Percentiles rank a stretch among this genome's conserved stretches.
These are phyloP conservation scores for Belonocnema kinseyi DNA, from an alignment of 1,140 invertebrate species.

Conservation along the genomic window DNA sequence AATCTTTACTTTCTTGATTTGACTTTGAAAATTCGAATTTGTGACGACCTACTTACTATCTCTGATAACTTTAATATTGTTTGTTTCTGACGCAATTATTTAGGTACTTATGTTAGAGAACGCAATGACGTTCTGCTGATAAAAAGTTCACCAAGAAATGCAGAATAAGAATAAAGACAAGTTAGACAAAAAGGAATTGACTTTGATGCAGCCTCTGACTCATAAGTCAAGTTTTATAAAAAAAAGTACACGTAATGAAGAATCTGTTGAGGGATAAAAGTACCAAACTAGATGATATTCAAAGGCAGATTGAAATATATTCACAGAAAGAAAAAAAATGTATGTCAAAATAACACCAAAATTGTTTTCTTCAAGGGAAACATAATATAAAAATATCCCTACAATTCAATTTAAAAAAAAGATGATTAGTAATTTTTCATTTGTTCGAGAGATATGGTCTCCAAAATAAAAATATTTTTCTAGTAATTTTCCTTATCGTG, in stretches of 20 bases:
- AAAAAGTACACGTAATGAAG: not conserved
- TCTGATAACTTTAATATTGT: not conserved
- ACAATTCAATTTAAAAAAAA: too few species aligned
- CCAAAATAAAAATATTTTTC: not conserved
- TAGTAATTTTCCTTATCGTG: not conserved
- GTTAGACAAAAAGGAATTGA: slow-evolving; percentile 9
- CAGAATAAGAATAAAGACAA: not conserved
- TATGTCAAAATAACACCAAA: too few species aligned
- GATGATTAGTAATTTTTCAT: too few species aligned
- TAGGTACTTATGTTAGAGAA: too few species aligned
- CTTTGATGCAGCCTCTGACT: not conserved
- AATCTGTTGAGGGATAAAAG: not conserved
- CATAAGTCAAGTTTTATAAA: not conserved
- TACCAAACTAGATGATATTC: not conserved
- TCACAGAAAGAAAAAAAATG: too few species aligned
- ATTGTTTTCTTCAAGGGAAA: too few species aligned
- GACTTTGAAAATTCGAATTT: not conserved
- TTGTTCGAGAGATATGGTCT: too few species aligned
- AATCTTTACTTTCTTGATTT: not conserved
- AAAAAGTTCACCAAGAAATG: too few species aligned
- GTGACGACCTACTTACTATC: not conserved
- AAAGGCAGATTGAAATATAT: too few species aligned
- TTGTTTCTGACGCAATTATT: not conserved
- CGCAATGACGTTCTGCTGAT: too few species aligned
- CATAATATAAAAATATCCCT: too few species aligned